These are phyloP conservation scores for Osmoderma eremita DNA, from an alignment of 2,888 invertebrate genomes.

Conservation along the genomic window DNA sequence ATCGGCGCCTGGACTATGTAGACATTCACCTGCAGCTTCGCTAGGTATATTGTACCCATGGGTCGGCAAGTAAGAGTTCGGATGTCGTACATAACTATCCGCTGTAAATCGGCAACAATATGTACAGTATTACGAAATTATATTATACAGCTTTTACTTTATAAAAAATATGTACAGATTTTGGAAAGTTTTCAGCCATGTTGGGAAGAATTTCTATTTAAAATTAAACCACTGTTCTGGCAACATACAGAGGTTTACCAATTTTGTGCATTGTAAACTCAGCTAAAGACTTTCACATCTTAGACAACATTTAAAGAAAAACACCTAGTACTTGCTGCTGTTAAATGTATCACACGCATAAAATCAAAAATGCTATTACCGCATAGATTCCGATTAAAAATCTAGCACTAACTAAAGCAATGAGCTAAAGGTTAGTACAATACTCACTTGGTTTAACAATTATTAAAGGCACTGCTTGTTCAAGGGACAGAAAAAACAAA, in stretches of 20 bases:
- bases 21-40: conserved; percentile 70
- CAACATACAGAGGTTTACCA: too few species aligned
- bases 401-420: conserved; percentile 28
- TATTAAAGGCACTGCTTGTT: conserved; percentile 69
- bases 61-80: conserved; percentile 82
- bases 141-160: too few species aligned
- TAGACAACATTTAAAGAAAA: background rate
- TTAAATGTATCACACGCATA: conserved; percentile 2
- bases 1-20: conserved; percentile 62
- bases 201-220: too few species aligned
- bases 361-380: background rate
- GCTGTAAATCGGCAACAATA: conserved; percentile 50
- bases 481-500: conserved; percentile 43
- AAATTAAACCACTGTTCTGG: too few species aligned
- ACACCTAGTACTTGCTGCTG: background rate
- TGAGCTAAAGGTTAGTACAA: conserved; percentile 37
- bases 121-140: too few species aligned
- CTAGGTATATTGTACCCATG: conserved; percentile 73
- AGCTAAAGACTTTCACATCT: background rate
- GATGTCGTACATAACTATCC: conserved; percentile 82
- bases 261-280: background rate
- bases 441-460: conserved; percentile 67
- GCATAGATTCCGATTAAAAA: background rate
- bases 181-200: too few species aligned
- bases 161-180: background rate